Conservation (phyloP, 2,113 vertebrate species). For the Neopipo cinnamomea region DNA sequence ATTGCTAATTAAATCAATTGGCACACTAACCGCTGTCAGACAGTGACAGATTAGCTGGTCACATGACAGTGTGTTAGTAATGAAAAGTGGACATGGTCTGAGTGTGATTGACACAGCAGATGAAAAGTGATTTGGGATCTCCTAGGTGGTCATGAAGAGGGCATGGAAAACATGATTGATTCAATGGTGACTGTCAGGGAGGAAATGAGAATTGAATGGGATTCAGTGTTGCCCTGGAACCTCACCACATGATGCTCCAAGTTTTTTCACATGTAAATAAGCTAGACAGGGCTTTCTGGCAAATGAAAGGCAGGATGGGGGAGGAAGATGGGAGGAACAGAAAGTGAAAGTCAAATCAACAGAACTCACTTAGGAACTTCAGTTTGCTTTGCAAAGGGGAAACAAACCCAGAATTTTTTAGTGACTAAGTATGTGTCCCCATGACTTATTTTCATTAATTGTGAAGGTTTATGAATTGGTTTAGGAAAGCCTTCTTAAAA, state of each 20-base stretch:
- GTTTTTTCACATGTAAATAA: conserved; percentile 96
- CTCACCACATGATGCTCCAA: conserved; percentile 84
- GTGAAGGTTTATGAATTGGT: background rate
- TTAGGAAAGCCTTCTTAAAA: background rate
- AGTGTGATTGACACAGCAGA: conserved; percentile 81
- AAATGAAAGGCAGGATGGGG: conserved; percentile 74
- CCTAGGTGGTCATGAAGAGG: conserved; percentile 80
- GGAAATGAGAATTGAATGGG: conserved; percentile 91
- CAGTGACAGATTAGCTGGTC: conserved; percentile 92
- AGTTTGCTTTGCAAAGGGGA: background rate
- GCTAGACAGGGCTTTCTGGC: conserved; percentile 74
- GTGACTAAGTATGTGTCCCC: background rate
- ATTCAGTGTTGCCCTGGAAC: conserved; percentile 79
- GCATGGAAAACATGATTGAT: conserved; percentile 86
- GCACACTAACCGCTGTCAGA: conserved; percentile 90
- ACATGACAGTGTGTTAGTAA: conserved; percentile 78
- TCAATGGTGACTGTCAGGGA: conserved; percentile 83
- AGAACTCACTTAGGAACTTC: background rate
- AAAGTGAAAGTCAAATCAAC: conserved; percentile 51
- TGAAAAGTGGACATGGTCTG: conserved; percentile 85
- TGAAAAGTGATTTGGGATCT: conserved; percentile 82
- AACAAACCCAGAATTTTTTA: background rate
- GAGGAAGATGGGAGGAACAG: conserved; percentile 37
- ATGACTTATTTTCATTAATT: background rate
- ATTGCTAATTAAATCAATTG: conserved; percentile 99